Conservation (phyloP, 2,113 vertebrate species). For the Ammospiza caudacuta region DNA sequence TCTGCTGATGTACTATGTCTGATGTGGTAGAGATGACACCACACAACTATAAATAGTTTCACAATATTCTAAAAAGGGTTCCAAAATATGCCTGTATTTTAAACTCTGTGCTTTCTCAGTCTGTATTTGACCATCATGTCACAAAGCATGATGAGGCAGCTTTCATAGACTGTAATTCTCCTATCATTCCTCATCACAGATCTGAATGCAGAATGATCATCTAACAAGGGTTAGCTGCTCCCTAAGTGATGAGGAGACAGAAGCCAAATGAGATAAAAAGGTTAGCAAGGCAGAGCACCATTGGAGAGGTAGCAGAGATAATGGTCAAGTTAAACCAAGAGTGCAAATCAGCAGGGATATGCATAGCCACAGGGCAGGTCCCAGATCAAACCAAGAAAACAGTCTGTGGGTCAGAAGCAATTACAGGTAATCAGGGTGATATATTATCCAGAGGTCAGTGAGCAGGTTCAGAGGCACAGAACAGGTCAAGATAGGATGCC, state of each 20-base stretch:
- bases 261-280: not conserved
- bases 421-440: not conserved
- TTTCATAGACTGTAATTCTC: not conserved
- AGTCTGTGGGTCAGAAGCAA: not conserved
- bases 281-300: not conserved
- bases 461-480: not conserved
- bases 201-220: not conserved
- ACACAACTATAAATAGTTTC: not conserved
- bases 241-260: accelerated
- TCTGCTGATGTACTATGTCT: not conserved
- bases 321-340: not conserved
- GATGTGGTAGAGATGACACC: accelerated
- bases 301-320: not conserved
- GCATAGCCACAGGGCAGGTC: not conserved
- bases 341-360: not conserved
- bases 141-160: not conserved
- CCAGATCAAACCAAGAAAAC: not conserved
- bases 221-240: not conserved
- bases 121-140: not conserved
- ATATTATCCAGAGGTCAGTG: not conserved
- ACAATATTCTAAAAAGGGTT: not conserved
- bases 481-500: not conserved
- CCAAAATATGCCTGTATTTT: not conserved
- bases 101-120: not conserved
- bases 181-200: not conserved